These are phyloP conservation scores for Pampusana beccarii DNA, from an alignment of 2,113 vertebrate species.

Conservation along the genomic window DNA sequence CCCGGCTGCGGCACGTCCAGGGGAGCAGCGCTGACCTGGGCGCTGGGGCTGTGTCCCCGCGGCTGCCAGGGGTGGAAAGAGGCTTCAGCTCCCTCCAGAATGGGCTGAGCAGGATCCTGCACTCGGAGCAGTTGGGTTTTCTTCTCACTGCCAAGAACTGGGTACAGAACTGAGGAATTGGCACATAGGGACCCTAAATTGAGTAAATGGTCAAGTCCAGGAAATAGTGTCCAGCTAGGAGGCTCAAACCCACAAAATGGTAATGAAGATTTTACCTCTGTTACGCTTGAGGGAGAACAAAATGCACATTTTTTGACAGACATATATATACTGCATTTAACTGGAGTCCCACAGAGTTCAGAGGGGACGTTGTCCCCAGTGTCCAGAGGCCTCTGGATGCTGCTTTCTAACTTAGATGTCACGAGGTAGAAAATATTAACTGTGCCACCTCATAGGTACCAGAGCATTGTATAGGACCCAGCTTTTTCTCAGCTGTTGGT, in stretches of 20 bases:
- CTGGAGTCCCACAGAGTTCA: not conserved
- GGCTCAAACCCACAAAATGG: not conserved
- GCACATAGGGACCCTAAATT: not conserved
- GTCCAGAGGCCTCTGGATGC: not conserved
- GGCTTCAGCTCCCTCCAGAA: no score
- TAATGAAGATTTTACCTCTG: not conserved
- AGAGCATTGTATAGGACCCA: accelerated
- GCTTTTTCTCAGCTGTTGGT: not conserved
- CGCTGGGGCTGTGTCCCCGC: no score
- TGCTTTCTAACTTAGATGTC: not conserved
- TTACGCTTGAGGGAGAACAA: not conserved
- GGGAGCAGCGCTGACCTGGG: accelerated
- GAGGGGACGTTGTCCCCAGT: not conserved
- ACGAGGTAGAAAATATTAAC: not conserved
- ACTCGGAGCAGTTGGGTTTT: no score
- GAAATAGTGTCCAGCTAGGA: no score
- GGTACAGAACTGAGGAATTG: not conserved
- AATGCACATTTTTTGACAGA: no score
- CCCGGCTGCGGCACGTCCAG: accelerated
- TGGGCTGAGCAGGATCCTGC: no score
- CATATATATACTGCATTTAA: accelerated
- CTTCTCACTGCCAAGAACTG: not conserved
- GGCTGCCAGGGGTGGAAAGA: not conserved
- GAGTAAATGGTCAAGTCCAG: no score
- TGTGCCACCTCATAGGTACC: not conserved